phyloP scores from a whole-genome alignment of 1,140 invertebrate genomes.

The Mamestra configurata region DNA sequence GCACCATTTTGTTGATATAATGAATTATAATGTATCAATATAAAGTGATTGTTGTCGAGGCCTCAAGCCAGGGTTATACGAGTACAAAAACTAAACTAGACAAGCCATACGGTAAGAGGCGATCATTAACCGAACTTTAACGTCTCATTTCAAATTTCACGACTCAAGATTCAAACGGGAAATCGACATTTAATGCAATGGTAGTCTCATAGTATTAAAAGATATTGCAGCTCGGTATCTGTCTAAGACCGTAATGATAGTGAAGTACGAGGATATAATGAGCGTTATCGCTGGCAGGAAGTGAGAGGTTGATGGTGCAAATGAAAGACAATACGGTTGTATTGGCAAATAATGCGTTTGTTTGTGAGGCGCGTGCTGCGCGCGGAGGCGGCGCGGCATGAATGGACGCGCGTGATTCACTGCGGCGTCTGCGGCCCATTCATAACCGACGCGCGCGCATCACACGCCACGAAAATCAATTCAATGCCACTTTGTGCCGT shows the following conservation, averaged over 20 bases:
- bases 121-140: slow-evolving; percentile 60
- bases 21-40: slow-evolving; percentile 57
- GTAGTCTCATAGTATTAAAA: slow-evolving; percentile 50
- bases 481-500: slow-evolving; percentile 56
- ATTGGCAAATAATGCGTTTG: slow-evolving; percentile 80
- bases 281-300: slow-evolving; percentile 75
- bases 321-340: slow-evolving; percentile 78
- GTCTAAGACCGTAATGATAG: slow-evolving; percentile 57
- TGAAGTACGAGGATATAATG: slow-evolving; percentile 59
- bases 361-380: slow-evolving; percentile 74
- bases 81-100: slow-evolving; percentile 31
- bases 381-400: slow-evolving; percentile 75
- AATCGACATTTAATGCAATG: slow-evolving; percentile 53
- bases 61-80: slow-evolving; percentile 51
- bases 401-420: slow-evolving; percentile 82
- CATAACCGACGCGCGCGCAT: slow-evolving; percentile 73
- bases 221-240: slow-evolving; percentile 36
- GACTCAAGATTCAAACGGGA: slow-evolving; percentile 64
- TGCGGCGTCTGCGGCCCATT: slow-evolving; percentile 76
- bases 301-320: slow-evolving; percentile 77
- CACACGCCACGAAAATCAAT: slow-evolving; percentile 55
- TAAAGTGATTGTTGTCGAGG: slow-evolving; percentile 58
- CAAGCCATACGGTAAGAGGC: slow-evolving; percentile 50
- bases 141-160: slow-evolving; percentile 77
- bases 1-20: slow-evolving; percentile 59